phyloP scores from a whole-genome alignment of 2,113 vertebrate genomes.

The Promerops cafer region DNA sequence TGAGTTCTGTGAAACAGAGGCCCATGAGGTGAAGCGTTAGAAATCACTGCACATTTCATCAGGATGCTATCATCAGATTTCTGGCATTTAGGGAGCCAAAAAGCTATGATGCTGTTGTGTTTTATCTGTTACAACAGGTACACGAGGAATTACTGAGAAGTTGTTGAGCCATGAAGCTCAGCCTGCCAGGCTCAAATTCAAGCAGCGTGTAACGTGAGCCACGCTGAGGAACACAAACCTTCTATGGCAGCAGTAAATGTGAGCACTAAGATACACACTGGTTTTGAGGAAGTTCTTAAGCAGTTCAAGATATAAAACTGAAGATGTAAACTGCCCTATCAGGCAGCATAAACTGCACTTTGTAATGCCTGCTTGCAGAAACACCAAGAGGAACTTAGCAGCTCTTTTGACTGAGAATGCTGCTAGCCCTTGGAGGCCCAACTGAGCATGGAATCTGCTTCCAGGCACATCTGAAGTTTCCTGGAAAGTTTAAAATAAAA shows the following conservation, averaged over 20 bases:
- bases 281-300: background rate
- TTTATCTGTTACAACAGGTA: background rate
- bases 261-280: background rate
- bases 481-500: slow-evolving; percentile 5
- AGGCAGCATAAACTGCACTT: background rate
- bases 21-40: background rate
- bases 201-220: background rate
- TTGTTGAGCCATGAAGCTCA: background rate
- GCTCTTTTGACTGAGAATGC: background rate
- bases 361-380: background rate
- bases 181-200: background rate
- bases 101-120: background rate
- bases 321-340: background rate
- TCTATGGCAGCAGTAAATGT: background rate
- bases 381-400: background rate
- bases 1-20: background rate
- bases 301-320: background rate
- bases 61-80: background rate
- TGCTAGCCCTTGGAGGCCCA: background rate
- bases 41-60: background rate
- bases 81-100: background rate
- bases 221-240: background rate
- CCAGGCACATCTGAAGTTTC: background rate
- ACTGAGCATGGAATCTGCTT: background rate
- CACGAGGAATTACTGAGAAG: background rate